Evolutionary conservation across 92 coral and sea anemone species (phyloP), one percentile per base, ranked within the genome.

Genomic region (Meandrina meandrites): DNA sequence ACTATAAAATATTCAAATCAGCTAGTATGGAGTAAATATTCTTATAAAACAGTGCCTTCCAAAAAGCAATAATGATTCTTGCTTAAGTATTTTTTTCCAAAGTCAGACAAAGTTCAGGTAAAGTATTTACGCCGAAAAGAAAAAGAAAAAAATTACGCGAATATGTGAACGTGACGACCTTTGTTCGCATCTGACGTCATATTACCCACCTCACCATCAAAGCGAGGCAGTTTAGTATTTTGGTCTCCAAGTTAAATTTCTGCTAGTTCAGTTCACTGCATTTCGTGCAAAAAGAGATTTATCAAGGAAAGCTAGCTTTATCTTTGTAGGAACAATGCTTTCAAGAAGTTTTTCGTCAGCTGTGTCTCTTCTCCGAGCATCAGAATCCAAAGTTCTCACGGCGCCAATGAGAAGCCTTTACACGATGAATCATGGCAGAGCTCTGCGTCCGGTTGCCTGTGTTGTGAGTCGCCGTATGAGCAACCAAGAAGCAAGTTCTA

Each of bases 301-400:
- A n/a, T 42, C 57, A 3, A n/a, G 56, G 72, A 35, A 3, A 83
- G 53, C 22, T 32, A 34, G 7, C 21, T 34, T 53, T 32, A 17
- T 8, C 35, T 36, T 56, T 12, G 35, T 36, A 51, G 53, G 36
- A 50, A 83, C 19, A 56, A 84, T 84, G 87, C 13, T 74, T 17
- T 74, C 81, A 36, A 84, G 87, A 56, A 37, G 80, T 36, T 54
- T 58, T 54, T 40, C 8, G 74, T 72, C 87, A 73, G 54, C 22
- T 56, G n/a, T n/a, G 27, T 74, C 80, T 22, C 80, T 84, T 54
- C 80, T 84, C 40, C 87, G 72, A 75, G 72, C 80, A 57, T 50
- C 57, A 30, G 51, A 74, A 53, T 84, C 80, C 7, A 57, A 74
- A 36, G 77, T 74, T 35, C 21, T 75, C 51, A 27, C 56, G 27